phyloP scores from a whole-genome alignment of 1,140 invertebrate species.

The Trichonephila clavata region DNA sequence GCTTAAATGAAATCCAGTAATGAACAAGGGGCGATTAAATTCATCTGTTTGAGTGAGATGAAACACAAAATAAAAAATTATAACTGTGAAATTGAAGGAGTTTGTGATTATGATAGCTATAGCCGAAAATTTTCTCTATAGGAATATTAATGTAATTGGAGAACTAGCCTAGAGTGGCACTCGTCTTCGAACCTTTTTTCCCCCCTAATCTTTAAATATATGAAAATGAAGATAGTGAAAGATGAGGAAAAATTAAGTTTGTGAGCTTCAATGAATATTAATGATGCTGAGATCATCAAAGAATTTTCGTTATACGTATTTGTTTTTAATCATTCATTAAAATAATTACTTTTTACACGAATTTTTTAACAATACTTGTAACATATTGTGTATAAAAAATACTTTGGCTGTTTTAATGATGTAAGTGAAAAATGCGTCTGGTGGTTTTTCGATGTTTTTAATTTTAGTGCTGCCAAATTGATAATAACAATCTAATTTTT shows the following conservation, averaged over 20 bases:
- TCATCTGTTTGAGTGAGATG: conserved; percentile 50
- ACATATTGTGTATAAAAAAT: not conserved
- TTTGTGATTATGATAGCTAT: not conserved
- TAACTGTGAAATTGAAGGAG: not conserved
- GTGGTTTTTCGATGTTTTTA: not conserved
- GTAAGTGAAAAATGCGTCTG: not conserved
- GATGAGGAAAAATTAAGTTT: not conserved
- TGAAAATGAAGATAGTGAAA: not conserved
- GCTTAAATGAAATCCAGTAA: conserved; percentile 56
- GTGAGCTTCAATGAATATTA: conserved; percentile 48
- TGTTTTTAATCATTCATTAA: conserved; percentile 7
- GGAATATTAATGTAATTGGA: conserved; percentile 55
- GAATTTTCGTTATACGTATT: conserved; percentile 22
- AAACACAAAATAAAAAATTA: not conserved
- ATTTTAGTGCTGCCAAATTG: not conserved
- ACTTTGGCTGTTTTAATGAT: not conserved
- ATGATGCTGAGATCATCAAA: not conserved
- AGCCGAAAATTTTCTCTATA: conserved; percentile 43
- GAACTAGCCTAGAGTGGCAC: not conserved
- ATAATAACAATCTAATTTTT: not conserved
- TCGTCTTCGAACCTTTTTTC: not conserved
- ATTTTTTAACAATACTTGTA: not conserved
- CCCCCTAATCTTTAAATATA: not conserved
- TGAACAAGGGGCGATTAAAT: conserved; percentile 52
- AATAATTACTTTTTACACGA: not conserved